Percentiles rank a stretch among this genome's conserved stretches.
Evolutionary conservation across 2,113 vertebrate species (phyloP).

Genomic region (Grammomys dolichurus): DNA sequence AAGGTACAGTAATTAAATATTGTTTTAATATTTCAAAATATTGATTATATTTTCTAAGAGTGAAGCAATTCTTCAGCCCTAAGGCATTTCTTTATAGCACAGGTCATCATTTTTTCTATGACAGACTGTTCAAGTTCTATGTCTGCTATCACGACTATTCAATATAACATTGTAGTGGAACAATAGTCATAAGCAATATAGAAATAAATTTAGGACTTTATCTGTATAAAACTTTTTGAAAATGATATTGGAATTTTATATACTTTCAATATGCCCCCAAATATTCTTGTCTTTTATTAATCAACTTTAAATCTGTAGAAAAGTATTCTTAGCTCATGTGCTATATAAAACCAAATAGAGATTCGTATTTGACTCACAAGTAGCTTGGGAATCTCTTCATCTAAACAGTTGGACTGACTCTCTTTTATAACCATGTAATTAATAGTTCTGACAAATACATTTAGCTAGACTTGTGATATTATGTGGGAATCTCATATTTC

Average conservation of each 20-base stretch:
- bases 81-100: neutral
- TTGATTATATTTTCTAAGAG: neutral
- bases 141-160: neutral
- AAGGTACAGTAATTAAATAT: conserved; percentile 7
- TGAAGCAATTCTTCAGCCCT: neutral
- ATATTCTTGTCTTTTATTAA: neutral
- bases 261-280: neutral
- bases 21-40: conserved; percentile 18
- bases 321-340: neutral
- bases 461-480: neutral
- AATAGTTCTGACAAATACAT: neutral
- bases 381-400: neutral
- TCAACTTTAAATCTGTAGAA: neutral
- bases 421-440: neutral
- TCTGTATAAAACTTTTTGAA: neutral
- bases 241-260: neutral
- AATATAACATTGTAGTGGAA: neutral
- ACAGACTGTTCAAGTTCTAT: neutral
- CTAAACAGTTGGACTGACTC: neutral
- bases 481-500: neutral
- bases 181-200: neutral
- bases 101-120: neutral
- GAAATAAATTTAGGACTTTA: neutral
- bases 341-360: neutral
- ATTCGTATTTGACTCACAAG: neutral